Evolutionary conservation across 2,888 invertebrate genomes (phyloP).

Genomic region (Pollenia angustigena): DNA sequence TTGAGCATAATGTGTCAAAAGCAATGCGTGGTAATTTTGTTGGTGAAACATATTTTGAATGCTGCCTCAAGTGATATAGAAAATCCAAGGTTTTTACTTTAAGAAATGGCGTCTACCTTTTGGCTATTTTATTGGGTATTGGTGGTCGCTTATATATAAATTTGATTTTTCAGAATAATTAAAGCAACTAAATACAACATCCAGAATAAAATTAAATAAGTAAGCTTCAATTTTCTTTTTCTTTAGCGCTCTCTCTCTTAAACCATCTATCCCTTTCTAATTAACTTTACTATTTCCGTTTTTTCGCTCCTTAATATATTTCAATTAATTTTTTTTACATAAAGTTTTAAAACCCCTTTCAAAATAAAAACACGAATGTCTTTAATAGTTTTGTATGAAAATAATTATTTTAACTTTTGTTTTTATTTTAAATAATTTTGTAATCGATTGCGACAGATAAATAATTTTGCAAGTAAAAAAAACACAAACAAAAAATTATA

Average conservation of each 20-base stretch:
- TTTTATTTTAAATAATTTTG: constrained; percentile 70
- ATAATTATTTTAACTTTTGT: constrained; percentile 66
- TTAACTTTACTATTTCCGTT: constrained; percentile 2
- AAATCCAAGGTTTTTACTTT: constrained; percentile 84
- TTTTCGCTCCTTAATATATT: constrained; percentile 21
- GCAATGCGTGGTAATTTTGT: constrained; percentile 98
- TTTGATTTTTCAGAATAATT: constrained; percentile 79
- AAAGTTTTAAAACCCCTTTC: constrained; percentile 34
- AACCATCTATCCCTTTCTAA: constrained; percentile 1
- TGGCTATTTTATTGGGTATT: constrained; percentile 81
- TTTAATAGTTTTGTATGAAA: constrained; percentile 59
- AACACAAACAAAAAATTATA: constrained; percentile 61
- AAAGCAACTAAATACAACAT: constrained; percentile 61
- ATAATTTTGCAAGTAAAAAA: constrained; percentile 73
- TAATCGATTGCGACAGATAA: constrained; percentile 70
- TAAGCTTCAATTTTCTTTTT: constrained; percentile 52
- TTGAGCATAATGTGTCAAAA: constrained; percentile 97
- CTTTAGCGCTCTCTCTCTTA: constrained; percentile 11
- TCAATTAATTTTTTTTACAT: constrained; percentile 11
- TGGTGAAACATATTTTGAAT: constrained; percentile 96
- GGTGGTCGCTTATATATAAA: constrained; percentile 83
- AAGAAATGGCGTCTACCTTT: constrained; percentile 82
- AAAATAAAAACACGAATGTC: constrained; percentile 18
- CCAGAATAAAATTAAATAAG: constrained; percentile 53
- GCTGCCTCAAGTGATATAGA: constrained; percentile 95